Conservation (phyloP, 2,113 vertebrate species). For the Climacteris rufus region DNA sequence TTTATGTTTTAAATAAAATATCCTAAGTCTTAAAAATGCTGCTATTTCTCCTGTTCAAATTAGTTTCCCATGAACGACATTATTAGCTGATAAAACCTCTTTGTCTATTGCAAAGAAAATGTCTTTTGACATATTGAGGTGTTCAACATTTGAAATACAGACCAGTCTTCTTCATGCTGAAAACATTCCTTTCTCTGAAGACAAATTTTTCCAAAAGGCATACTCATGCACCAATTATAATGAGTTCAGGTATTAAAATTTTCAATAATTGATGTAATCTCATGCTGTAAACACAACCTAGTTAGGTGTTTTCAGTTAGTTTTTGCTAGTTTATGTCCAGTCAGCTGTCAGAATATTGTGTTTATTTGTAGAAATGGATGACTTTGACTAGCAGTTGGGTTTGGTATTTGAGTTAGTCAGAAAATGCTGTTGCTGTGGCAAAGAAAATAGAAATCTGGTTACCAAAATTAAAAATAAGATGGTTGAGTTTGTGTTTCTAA, state of each 20-base stretch:
- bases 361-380: background rate
- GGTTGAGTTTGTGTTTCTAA: background rate
- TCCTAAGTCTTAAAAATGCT: background rate
- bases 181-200: background rate
- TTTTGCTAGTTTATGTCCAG: background rate
- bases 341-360: background rate
- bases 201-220: background rate
- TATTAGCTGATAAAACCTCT: background rate
- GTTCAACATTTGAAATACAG: background rate
- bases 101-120: background rate
- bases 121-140: background rate
- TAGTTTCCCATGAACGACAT: background rate
- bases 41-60: background rate
- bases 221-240: background rate
- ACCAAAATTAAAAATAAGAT: background rate
- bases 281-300: background rate
- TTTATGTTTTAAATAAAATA: slow-evolving; percentile 48
- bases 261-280: background rate
- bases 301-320: background rate
- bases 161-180: background rate
- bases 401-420: background rate
- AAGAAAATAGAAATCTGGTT: background rate
- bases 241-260: background rate
- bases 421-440: background rate
- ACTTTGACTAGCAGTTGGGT: background rate